Evolutionary conservation across 2,113 vertebrate species (phyloP).

Genomic region (Petroica traversi): DNA sequence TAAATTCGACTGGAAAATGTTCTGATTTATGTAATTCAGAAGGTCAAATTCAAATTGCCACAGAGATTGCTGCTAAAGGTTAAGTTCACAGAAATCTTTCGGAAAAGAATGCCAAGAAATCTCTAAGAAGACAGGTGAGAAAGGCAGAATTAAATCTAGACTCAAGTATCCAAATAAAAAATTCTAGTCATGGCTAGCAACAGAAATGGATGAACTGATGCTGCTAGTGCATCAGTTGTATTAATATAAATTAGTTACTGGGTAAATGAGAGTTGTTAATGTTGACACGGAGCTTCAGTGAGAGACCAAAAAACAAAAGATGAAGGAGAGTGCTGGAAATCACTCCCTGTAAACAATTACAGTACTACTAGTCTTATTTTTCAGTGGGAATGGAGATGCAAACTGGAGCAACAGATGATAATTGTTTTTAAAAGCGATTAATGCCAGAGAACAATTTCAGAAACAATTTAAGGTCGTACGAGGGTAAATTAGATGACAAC

Average conservation of each 20-base stretch:
- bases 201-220: not conserved
- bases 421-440: not conserved
- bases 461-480: not conserved
- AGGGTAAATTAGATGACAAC: not conserved
- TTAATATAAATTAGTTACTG: not conserved
- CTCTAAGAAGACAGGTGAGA: not conserved
- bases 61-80: not conserved
- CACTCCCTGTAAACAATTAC: not conserved
- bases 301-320: not conserved
- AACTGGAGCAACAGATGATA: not conserved
- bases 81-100: not conserved
- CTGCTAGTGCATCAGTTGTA: not conserved
- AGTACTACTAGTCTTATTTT: not conserved
- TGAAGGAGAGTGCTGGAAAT: not conserved
- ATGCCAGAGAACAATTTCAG: not conserved
- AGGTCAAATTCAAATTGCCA: not conserved
- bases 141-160: not conserved
- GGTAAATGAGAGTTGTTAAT: not conserved
- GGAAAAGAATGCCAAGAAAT: not conserved
- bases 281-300: not conserved
- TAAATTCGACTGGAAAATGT: not conserved
- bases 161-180: not conserved
- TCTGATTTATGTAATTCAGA: not conserved
- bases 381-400: not conserved
- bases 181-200: not conserved